These are phyloP conservation scores for Diorhabda carinulata DNA, from an alignment of 1,140 invertebrate genomes.

Conservation along the genomic window DNA sequence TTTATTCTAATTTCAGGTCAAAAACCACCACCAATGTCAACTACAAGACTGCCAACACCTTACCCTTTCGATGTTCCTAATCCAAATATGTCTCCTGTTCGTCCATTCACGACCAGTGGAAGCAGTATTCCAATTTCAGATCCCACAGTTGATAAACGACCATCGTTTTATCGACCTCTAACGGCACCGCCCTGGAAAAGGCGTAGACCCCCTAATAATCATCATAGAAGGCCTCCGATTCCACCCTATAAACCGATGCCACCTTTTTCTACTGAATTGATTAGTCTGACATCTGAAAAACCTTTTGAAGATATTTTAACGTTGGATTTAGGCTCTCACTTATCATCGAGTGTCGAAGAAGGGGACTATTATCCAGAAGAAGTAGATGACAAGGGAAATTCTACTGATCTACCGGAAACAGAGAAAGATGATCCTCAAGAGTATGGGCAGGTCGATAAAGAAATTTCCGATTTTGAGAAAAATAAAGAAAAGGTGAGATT, in stretches of 20 bases:
- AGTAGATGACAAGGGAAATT: conserved; percentile 29
- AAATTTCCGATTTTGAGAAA: conserved; percentile 40
- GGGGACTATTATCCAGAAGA: not conserved
- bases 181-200: conserved; percentile 58
- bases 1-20: conserved; percentile 31
- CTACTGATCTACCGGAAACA: conserved; percentile 21
- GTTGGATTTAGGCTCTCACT: conserved; percentile 41
- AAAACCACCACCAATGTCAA: conserved; percentile 51
- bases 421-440: conserved; percentile 23
- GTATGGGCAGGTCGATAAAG: conserved; percentile 28
- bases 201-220: conserved; percentile 41
- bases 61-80: conserved; percentile 60
- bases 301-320: conserved; percentile 43
- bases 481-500: conserved; percentile 41
- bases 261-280: conserved; percentile 36
- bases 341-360: conserved; percentile 26
- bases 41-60: conserved; percentile 56
- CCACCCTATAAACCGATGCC: conserved; percentile 56
- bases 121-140: conserved; percentile 71
- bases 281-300: conserved; percentile 42
- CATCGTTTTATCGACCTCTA: conserved; percentile 56
- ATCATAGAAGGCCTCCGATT: conserved; percentile 45
- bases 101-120: conserved; percentile 50
- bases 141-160: conserved; percentile 57
- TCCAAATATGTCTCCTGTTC: conserved; percentile 45